These are phyloP conservation scores for Drosophila busckii DNA, from an alignment of 1,140 invertebrate species.

Conservation along the genomic window DNA sequence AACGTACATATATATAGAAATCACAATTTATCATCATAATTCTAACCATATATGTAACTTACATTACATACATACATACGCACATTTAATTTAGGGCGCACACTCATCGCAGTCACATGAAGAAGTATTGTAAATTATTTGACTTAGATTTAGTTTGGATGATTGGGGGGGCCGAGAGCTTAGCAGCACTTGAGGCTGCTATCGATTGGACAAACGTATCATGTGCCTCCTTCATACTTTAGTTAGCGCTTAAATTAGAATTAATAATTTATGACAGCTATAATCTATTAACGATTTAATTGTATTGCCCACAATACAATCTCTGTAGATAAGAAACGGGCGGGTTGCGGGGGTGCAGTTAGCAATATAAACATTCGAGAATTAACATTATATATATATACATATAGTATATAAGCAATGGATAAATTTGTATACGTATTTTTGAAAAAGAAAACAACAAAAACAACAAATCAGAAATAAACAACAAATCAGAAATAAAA, in stretches of 20 bases:
- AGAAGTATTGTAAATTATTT: conserved; percentile 76
- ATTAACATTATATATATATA: conserved; percentile 18
- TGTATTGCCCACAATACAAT: conserved; percentile 45
- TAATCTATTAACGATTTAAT: conserved; percentile 65
- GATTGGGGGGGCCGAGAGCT: conserved; percentile 36
- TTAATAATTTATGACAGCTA: conserved; percentile 73
- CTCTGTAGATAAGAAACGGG: conserved; percentile 28
- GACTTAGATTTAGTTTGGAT: conserved; percentile 52
- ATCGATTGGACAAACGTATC: conserved; percentile 42
- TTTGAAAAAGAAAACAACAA: conserved; percentile 41
- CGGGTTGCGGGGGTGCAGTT: conserved; percentile 35
- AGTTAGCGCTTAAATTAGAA: conserved; percentile 60
- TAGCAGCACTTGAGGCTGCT: conserved; percentile 50
- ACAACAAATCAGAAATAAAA: not conserved
- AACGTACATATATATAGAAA: conserved; percentile 7
- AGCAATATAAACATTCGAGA: conserved; percentile 28
- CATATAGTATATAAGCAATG: conserved; percentile 35
- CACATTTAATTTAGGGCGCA: conserved; percentile 43
- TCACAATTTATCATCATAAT: conserved; percentile 5
- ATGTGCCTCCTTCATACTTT: conserved; percentile 20
- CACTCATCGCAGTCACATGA: conserved; percentile 63
- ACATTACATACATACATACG: conserved; percentile 3
- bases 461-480: conserved; percentile 11
- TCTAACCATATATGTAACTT: conserved; percentile 1
- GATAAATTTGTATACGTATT: conserved; percentile 50